These are phyloP conservation scores for Chironomus tepperi DNA, from an alignment of 1,140 invertebrate species.

Conservation along the genomic window DNA sequence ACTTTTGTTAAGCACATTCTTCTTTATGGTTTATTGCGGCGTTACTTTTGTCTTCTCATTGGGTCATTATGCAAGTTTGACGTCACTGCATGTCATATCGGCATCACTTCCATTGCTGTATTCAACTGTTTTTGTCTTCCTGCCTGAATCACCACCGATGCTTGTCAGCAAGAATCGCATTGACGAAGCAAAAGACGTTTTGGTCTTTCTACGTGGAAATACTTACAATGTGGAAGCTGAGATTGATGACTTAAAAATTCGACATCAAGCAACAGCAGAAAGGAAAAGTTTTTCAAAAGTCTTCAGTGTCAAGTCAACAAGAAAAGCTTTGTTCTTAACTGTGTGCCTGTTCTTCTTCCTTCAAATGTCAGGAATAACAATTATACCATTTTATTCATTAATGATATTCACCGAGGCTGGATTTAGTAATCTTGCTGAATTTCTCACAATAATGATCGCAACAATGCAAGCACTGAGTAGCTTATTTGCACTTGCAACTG, in stretches of 20 bases:
- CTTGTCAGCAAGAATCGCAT: conserved; percentile 46
- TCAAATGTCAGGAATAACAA: neutral
- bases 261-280: neutral
- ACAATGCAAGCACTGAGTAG: conserved; percentile 61
- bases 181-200: conserved; percentile 52
- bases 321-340: neutral
- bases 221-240: conserved; percentile 44
- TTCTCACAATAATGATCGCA: conserved; percentile 62
- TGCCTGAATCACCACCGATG: conserved; percentile 58
- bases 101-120: conserved; percentile 50
- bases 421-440: conserved; percentile 42
- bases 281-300: neutral
- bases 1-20: conserved; percentile 59
- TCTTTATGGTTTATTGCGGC: conserved; percentile 49
- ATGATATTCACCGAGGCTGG: conserved; percentile 33
- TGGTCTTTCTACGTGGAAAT: conserved; percentile 58
- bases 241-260: neutral
- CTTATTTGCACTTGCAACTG: conserved; percentile 47
- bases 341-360: neutral
- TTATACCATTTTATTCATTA: neutral
- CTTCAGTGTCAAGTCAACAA: neutral
- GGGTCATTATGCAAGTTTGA: conserved; percentile 38
- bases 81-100: conserved; percentile 49
- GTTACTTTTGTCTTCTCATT: conserved; percentile 53
- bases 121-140: conserved; percentile 47